Conservation (phyloP, 1,140 invertebrate species). For the Periplaneta americana region DNA sequence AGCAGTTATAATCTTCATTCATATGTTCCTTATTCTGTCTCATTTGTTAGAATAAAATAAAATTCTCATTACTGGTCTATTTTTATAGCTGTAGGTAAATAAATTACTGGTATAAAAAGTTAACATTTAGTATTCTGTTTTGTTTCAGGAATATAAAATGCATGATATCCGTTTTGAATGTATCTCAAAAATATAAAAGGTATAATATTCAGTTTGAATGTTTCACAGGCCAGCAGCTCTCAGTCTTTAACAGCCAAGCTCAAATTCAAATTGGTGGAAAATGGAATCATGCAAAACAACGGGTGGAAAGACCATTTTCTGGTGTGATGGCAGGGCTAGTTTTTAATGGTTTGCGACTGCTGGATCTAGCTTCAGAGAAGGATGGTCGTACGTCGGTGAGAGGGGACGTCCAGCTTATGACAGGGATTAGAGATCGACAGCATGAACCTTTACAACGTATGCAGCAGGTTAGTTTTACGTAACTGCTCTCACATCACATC, state of each 20-base stretch:
- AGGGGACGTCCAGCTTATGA: slow-evolving; percentile 46
- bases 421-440: slow-evolving; percentile 59
- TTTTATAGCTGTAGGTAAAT: too few species aligned
- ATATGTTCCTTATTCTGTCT: too few species aligned
- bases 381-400: slow-evolving; percentile 49
- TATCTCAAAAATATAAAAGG: too few species aligned
- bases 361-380: slow-evolving; percentile 79
- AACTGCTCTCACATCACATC: too few species aligned
- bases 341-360: slow-evolving; percentile 75
- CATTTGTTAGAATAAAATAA: too few species aligned
- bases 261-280: slow-evolving; percentile 86
- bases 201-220: too few species aligned
- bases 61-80: too few species aligned
- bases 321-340: slow-evolving; percentile 86
- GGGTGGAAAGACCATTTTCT: slow-evolving; percentile 71
- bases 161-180: too few species aligned
- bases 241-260: slow-evolving; percentile 89
- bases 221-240: slow-evolving; percentile 71
- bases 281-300: slow-evolving; percentile 56
- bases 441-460: slow-evolving; percentile 68
- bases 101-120: too few species aligned
- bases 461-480: slow-evolving; percentile 64
- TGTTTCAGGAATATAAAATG: too few species aligned
- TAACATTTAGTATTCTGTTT: too few species aligned
- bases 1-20: too few species aligned